Evolutionary conservation across 37 sponge, comb jelly and placozoan species (phyloP).

Genomic region (Chondrilla cf. caribensis): DNA sequence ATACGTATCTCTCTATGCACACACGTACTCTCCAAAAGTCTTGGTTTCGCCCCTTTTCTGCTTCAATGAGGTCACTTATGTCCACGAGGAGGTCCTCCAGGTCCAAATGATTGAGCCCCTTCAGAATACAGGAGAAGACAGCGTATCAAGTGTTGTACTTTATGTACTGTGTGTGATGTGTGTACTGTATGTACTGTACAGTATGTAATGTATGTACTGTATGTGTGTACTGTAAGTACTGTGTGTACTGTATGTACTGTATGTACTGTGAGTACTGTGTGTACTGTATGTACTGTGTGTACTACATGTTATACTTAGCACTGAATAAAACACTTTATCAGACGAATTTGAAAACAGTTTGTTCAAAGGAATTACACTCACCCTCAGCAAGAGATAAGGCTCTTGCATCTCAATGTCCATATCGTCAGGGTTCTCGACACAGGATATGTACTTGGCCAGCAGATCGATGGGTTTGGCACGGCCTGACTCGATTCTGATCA

Average conservation of each 20-base stretch:
- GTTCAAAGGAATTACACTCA: conserved; percentile 5
- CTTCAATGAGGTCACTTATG: conserved; percentile 87
- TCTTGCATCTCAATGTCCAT: conserved; percentile 89
- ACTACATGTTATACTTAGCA: no score
- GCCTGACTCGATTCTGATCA: conserved; percentile 83
- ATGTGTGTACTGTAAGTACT: no score
- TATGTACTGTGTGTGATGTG: no score
- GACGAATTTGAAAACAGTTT: neutral
- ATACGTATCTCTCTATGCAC: no score
- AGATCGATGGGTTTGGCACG: conserved; percentile 97
- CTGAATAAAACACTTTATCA: neutral
- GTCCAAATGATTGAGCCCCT: conserved; percentile 80
- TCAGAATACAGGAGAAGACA: neutral
- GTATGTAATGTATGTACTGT: no score
- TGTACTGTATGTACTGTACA: no score
- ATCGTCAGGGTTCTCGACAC: conserved; percentile 32
- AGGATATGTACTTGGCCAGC: conserved; percentile 90
- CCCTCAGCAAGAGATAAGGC: conserved; percentile 75
- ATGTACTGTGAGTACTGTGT: no score
- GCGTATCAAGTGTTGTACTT: no score
- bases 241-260: no score
- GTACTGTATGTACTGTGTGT: neutral
- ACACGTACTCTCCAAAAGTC: conserved; percentile 83
- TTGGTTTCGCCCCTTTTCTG: conserved; percentile 70
- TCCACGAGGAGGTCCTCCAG: conserved; percentile 97